A percentile compares a stretch with the other conserved stretches of the same genome.
Evolutionary conservation across 1,140 invertebrate genomes (phyloP).

Genomic region (Drosophila baimaii): DNA sequence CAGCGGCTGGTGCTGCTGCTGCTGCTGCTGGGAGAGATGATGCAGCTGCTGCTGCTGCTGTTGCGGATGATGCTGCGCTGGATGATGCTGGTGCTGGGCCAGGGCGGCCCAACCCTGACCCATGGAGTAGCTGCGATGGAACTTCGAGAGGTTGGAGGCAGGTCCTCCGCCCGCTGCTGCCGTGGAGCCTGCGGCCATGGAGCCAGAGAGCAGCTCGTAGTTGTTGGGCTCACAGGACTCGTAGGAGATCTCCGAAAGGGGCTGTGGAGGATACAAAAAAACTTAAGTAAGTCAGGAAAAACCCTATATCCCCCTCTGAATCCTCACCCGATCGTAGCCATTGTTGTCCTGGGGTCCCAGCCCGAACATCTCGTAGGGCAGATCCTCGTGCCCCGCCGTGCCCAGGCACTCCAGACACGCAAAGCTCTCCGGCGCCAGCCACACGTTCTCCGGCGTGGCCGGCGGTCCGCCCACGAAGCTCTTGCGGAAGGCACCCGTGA

Average conservation of each 20-base stretch:
- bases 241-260: slow-evolving; percentile 80
- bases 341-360: slow-evolving; percentile 66
- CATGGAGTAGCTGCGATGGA: slow-evolving; percentile 84
- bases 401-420: slow-evolving; percentile 91
- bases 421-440: slow-evolving; percentile 89
- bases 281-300: too few species aligned
- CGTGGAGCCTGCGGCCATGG: slow-evolving; percentile 39
- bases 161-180: slow-evolving; percentile 21
- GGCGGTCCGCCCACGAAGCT: slow-evolving; percentile 80
- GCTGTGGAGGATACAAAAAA: slow-evolving; percentile 38
- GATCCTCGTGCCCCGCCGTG: slow-evolving; percentile 86
- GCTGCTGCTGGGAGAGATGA: slow-evolving; percentile 11
- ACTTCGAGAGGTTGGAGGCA: slow-evolving; percentile 61
- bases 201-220: slow-evolving; percentile 66
- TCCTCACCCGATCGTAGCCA: slow-evolving; percentile 73
- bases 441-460: slow-evolving; percentile 83
- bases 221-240: slow-evolving; percentile 81
- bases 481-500: slow-evolving; percentile 60
- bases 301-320: too few species aligned
- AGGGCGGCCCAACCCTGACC: slow-evolving; percentile 79
- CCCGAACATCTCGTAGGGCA: slow-evolving; percentile 82
- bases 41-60: slow-evolving; percentile 19
- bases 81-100: slow-evolving; percentile 57
- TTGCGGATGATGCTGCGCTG: slow-evolving; percentile 30
- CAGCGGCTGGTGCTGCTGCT: slow-evolving; percentile 16